Evolutionary conservation across 2,113 vertebrate species (phyloP).

Genomic region (Mastomys coucha): DNA sequence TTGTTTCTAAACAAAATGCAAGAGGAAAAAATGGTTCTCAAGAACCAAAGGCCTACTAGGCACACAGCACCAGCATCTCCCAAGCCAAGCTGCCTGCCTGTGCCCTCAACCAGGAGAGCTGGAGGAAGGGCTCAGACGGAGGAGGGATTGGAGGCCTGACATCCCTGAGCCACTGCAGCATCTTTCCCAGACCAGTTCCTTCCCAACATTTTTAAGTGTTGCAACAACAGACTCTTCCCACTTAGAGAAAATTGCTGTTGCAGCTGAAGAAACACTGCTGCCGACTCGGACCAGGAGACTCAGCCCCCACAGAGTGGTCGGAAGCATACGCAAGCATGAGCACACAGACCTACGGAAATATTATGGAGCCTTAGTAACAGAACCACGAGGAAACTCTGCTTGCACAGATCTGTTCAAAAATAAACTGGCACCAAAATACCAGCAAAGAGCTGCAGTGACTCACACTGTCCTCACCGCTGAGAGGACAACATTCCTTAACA

Average conservation of each 20-base stretch:
- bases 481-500: slow-evolving; percentile 79
- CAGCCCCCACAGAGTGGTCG: slow-evolving; percentile 59
- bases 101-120: neutral
- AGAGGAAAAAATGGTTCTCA: neutral
- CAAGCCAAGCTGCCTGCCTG: neutral
- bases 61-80: neutral
- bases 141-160: neutral
- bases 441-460: slow-evolving; percentile 83
- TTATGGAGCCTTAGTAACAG: slow-evolving; percentile 89
- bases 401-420: slow-evolving; percentile 86
- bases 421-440: slow-evolving; percentile 85
- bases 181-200: neutral
- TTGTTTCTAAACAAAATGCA: neutral
- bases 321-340: slow-evolving; percentile 85
- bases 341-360: slow-evolving; percentile 86
- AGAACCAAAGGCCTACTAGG: neutral
- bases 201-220: neutral
- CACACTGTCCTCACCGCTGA: slow-evolving; percentile 79
- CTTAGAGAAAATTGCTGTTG: slow-evolving; percentile 13
- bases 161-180: fast-evolving
- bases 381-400: slow-evolving; percentile 79
- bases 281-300: neutral
- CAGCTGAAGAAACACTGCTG: slow-evolving; percentile 42
- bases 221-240: neutral
- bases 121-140: neutral